phyloP scores from a whole-genome alignment of 2,113 vertebrate species.

The Bambusicola thoracicus region DNA sequence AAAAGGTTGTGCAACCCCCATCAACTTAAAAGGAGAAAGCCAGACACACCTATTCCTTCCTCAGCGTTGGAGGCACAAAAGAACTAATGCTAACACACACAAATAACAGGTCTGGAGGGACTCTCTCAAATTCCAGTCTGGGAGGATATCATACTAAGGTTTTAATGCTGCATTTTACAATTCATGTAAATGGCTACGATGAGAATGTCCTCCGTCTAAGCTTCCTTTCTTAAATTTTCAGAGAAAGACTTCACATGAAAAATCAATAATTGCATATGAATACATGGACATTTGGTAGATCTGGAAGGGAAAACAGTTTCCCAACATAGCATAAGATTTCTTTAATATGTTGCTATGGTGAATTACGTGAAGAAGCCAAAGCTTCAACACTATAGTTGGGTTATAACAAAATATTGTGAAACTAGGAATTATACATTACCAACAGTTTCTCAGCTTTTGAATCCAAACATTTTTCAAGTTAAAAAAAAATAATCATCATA shows the following conservation, averaged over 20 bases:
- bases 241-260: not conserved
- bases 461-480: not conserved
- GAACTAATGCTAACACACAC: slow-evolving; percentile 8
- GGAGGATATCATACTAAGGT: not conserved
- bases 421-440: not conserved
- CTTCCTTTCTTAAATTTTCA: not conserved
- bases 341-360: not conserved
- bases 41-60: slow-evolving; percentile 68
- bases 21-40: slow-evolving; percentile 61
- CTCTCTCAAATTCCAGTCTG: slow-evolving; percentile 41
- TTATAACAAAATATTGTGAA: not conserved
- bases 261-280: not conserved
- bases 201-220: not conserved
- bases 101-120: slow-evolving; percentile 61
- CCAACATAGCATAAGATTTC: not conserved
- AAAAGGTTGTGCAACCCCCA: slow-evolving; percentile 39
- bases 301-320: slow-evolving; percentile 14
- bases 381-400: not conserved
- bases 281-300: not conserved
- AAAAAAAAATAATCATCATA: not conserved
- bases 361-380: not conserved
- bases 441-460: not conserved
- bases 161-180: slow-evolving; percentile 37
- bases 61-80: slow-evolving; percentile 42
- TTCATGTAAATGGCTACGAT: not conserved